Conservation (phyloP, 2,113 vertebrate species). For the Phyllopteryx taeniolatus region DNA sequence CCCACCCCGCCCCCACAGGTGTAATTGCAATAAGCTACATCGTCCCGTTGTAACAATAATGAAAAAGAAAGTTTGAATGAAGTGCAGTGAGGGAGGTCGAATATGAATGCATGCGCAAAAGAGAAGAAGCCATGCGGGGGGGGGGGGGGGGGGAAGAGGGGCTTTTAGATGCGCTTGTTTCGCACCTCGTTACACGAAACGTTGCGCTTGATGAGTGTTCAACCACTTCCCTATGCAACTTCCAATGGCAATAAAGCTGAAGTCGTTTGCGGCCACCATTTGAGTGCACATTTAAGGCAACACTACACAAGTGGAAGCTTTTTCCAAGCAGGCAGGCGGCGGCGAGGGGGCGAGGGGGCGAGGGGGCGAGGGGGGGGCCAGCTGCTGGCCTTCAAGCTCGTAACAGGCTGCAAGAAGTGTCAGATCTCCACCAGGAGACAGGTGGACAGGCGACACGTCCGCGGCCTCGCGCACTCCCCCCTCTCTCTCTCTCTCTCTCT, state of each 20-base stretch:
- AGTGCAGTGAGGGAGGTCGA: conserved; percentile 57
- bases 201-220: conserved; percentile 31
- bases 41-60: conserved; percentile 51
- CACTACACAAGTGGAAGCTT: not conserved
- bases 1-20: conserved; percentile 51
- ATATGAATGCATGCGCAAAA: conserved; percentile 33
- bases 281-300: not conserved
- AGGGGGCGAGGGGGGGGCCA: conserved; percentile 7
- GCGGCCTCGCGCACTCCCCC: not conserved
- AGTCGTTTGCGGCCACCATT: not conserved
- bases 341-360: not conserved
- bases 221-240: conserved; percentile 9
- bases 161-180: conserved; percentile 26
- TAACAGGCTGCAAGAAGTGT: conserved; percentile 21
- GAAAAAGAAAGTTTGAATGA: conserved; percentile 58
- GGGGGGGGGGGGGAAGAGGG: too few species aligned
- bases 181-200: conserved; percentile 30
- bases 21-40: conserved; percentile 53
- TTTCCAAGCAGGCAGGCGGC: not conserved
- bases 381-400: conserved; percentile 33
- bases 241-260: not conserved
- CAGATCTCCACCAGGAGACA: conserved; percentile 31
- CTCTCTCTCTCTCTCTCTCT: too few species aligned
- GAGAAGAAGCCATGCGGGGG: conserved; percentile 27
- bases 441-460: conserved; percentile 34